Conservation (phyloP, 2,888 invertebrate species). For the Fissipunctia ypsillon region DNA sequence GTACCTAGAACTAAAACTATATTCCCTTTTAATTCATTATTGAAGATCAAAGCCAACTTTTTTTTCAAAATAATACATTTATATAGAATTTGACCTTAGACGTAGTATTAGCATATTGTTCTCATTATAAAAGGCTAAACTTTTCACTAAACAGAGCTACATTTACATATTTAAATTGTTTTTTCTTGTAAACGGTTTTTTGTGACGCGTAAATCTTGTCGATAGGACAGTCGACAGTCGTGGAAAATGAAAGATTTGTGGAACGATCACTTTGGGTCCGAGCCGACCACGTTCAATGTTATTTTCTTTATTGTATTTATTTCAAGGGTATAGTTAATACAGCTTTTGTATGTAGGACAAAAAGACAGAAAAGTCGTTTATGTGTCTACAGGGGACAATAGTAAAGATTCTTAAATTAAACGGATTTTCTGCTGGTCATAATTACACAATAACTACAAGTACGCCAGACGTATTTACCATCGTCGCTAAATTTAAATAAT, state of each 20-base stretch:
- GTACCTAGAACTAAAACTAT: conserved; percentile 10
- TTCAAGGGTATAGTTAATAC: conserved; percentile 5
- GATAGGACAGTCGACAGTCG: conserved; percentile 47
- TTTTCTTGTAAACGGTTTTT: conserved; percentile 62
- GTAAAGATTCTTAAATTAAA: background rate
- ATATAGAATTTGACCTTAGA: conserved; percentile 54
- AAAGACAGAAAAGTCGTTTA: background rate
- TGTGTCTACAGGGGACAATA: background rate
- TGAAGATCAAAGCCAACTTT: conserved; percentile 41
- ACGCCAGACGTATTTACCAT: background rate
- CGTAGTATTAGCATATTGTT: conserved; percentile 59
- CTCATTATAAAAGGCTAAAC: conserved; percentile 58
- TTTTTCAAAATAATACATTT: conserved; percentile 49
- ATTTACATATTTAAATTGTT: conserved; percentile 65
- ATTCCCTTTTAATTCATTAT: conserved; percentile 33
- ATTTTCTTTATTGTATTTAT: conserved; percentile 2
- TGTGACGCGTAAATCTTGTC: conserved; percentile 61
- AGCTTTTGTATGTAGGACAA: background rate
- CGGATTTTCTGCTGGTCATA: too few relatives aligned
- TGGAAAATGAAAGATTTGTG: conserved; percentile 59
- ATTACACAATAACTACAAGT: too few relatives aligned
- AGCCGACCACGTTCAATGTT: conserved; percentile 8
- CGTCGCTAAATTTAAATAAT: background rate
- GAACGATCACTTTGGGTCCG: conserved; percentile 44
- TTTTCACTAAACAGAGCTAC: conserved; percentile 59